These are phyloP conservation scores for Chelon auratus DNA, from an alignment of 2,797 vertebrate genomes.

Conservation along the genomic window DNA sequence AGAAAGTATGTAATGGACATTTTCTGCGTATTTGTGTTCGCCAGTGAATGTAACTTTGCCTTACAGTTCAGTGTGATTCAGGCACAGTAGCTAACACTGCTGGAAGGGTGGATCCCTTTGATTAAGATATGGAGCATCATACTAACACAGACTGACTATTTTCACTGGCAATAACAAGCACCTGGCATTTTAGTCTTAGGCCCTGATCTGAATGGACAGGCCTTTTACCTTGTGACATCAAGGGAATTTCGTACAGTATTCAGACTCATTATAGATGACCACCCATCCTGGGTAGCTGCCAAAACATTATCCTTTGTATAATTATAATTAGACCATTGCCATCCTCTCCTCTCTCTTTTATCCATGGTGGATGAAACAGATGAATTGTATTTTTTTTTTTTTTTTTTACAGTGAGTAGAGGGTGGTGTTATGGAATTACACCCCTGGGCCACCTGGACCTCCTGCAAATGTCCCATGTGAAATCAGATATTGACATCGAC, in stretches of 20 bases:
- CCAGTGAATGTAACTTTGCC: constrained; percentile 1
- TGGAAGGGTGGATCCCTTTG: neutral
- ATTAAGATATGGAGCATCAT: neutral
- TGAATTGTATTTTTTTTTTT: neutral
- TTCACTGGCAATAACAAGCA: constrained; percentile 10
- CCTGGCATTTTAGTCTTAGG: constrained; percentile 10
- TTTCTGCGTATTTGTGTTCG: neutral
- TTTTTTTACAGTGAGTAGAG: neutral
- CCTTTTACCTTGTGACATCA: neutral
- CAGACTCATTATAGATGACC: neutral
- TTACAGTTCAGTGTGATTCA: neutral
- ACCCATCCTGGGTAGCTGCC: neutral
- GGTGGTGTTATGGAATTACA: neutral
- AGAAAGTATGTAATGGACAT: neutral
- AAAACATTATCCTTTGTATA: neutral
- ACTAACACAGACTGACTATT: neutral
- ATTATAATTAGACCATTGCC: too few species aligned
- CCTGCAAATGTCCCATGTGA: constrained; percentile 21
- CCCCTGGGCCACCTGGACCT: neutral
- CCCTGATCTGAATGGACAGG: constrained; percentile 7
- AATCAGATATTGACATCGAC: constrained; percentile 29
- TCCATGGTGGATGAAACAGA: neutral
- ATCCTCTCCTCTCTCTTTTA: too few species aligned
- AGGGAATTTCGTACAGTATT: neutral
- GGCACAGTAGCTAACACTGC: neutral